Evolutionary conservation across 2,797 vertebrate genomes (phyloP).

Genomic region (Pangasius sanitwongsei): DNA sequence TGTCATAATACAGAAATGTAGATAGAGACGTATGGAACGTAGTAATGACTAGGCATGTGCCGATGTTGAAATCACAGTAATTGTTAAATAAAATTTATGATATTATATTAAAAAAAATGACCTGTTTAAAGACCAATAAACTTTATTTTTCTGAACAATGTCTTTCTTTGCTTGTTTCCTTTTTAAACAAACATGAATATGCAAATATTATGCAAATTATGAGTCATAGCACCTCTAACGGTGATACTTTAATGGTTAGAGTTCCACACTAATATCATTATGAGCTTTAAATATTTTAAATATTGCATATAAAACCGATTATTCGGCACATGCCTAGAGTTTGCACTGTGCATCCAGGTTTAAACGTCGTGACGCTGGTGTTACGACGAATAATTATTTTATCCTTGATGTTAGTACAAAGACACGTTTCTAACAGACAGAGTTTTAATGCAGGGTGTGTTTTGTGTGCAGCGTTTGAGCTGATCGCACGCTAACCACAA

Average conservation of each 20-base stretch:
- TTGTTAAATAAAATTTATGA: neutral
- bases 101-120: slow-evolving; percentile 2
- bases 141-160: slow-evolving; percentile 26
- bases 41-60: slow-evolving; percentile 20
- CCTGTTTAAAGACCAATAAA: slow-evolving; percentile 32
- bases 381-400: neutral
- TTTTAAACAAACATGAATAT: neutral
- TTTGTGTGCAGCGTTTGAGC: neutral
- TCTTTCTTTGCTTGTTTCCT: neutral
- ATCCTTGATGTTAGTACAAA: neutral
- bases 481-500: neutral
- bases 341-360: neutral
- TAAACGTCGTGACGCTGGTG: neutral
- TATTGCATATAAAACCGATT: neutral
- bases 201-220: neutral
- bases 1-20: slow-evolving; percentile 7
- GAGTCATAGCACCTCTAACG: neutral
- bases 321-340: slow-evolving; percentile 15
- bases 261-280: neutral
- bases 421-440: neutral
- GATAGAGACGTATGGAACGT: neutral
- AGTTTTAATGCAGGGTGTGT: neutral
- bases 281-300: neutral
- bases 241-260: neutral
- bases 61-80: neutral